These are phyloP conservation scores for Aplysina aerophoba DNA, from an alignment of 37 sponge, comb jelly and placozoan species.

Conservation along the genomic window DNA sequence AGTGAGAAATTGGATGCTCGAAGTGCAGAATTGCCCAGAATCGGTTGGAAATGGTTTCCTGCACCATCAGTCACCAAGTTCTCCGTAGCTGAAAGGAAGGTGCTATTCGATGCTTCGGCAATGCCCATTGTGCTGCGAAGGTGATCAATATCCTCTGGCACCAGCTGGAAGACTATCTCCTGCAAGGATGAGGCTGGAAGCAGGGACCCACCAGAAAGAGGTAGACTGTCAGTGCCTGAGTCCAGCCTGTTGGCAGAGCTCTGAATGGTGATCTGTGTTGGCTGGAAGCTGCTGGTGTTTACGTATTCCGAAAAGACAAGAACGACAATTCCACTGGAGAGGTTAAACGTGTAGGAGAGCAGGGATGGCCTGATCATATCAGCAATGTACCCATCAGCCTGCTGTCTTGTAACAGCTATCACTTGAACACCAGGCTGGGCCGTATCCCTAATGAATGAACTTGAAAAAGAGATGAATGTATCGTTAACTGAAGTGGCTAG, in stretches of 20 bases:
- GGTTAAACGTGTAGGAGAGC: conserved; percentile 57
- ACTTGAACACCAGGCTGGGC: conserved; percentile 20
- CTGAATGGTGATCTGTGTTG: conserved; percentile 63
- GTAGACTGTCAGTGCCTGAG: background rate
- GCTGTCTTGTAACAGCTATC: background rate
- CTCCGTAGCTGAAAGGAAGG: conserved; percentile 69
- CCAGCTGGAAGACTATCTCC: conserved; percentile 48
- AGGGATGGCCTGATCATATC: conserved; percentile 72
- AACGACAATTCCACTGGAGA: conserved; percentile 61
- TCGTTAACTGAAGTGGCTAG: conserved; percentile 66
- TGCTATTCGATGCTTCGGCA: conserved; percentile 58
- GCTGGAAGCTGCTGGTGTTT: conserved; percentile 46
- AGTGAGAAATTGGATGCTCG: conserved; percentile 54
- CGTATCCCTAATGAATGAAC: conserved; percentile 55
- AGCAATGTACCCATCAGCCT: conserved; percentile 50
- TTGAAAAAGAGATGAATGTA: conserved; percentile 54
- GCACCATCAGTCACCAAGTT: conserved; percentile 70
- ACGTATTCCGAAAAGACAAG: conserved; percentile 85
- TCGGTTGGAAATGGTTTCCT: conserved; percentile 46
- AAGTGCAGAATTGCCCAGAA: conserved; percentile 42
- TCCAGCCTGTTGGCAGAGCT: conserved; percentile 4
- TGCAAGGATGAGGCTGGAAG: conserved; percentile 48
- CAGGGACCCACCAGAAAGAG: conserved; percentile 63
- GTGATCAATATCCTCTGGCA: conserved; percentile 59
- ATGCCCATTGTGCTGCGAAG: conserved; percentile 62